These are phyloP conservation scores for Pterobdella sp. DNA, from an alignment of 2,888 invertebrate species.

Conservation along the genomic window DNA sequence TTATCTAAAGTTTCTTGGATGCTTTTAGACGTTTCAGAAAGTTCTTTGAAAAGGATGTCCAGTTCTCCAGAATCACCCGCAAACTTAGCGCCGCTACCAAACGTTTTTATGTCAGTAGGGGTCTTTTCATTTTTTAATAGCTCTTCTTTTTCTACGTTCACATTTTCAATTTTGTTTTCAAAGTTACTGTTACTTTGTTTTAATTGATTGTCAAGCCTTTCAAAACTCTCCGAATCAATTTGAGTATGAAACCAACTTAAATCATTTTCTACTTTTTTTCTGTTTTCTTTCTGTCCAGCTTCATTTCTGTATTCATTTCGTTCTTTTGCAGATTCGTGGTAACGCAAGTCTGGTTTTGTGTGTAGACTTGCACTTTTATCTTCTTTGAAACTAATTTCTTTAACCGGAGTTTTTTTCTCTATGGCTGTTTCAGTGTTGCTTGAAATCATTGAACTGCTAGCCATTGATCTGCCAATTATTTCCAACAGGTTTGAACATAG, in stretches of 20 bases:
- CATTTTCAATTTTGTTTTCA: neutral
- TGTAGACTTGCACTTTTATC: neutral
- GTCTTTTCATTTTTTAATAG: neutral
- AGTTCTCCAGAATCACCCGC: slow-evolving; percentile 7
- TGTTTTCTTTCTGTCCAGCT: neutral
- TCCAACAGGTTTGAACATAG: neutral
- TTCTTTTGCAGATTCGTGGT: neutral
- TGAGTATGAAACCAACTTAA: slow-evolving; percentile 14
- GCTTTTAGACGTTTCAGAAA: slow-evolving; percentile 21
- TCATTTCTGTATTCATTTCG: neutral
- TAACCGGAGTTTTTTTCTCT: neutral
- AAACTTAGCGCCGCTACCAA: neutral
- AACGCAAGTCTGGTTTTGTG: neutral
- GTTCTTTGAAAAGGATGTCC: slow-evolving; percentile 21
- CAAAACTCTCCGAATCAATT: slow-evolving; percentile 12
- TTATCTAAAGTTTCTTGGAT: slow-evolving; percentile 21
- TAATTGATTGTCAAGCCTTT: neutral
- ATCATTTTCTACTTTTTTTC: neutral
- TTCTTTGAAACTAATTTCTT: neutral
- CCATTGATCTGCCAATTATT: neutral
- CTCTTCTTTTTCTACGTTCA: neutral
- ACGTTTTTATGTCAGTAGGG: neutral
- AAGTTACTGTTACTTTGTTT: neutral
- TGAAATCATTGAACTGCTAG: neutral
- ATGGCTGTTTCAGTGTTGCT: slow-evolving; percentile 7